phyloP scores from a whole-genome alignment of 1,140 invertebrate species.

The Brachionus paranguensis region DNA sequence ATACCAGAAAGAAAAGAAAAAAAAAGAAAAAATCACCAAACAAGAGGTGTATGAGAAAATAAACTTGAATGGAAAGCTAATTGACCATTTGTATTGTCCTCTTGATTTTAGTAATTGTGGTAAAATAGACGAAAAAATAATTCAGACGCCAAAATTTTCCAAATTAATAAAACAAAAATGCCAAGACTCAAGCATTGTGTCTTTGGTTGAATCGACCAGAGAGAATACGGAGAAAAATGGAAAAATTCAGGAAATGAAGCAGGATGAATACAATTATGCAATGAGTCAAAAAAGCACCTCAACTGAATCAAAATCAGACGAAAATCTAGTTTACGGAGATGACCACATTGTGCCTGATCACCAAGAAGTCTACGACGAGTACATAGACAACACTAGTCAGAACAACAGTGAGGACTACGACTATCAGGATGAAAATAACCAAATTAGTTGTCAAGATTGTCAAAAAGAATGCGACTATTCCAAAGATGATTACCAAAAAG shows the following conservation, averaged over 20 bases:
- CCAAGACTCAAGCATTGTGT: neutral
- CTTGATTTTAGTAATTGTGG: neutral
- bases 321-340: neutral
- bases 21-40: neutral
- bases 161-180: neutral
- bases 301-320: neutral
- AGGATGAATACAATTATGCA: conserved; percentile 35
- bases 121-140: neutral
- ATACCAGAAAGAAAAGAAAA: neutral
- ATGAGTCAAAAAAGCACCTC: conserved; percentile 24
- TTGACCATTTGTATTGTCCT: conserved; percentile 34
- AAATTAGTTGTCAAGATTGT: neutral
- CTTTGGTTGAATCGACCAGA: neutral
- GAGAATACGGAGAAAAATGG: neutral
- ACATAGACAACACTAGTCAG: conserved; percentile 25
- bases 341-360: neutral
- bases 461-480: neutral
- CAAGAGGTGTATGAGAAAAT: conserved; percentile 31
- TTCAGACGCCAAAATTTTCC: neutral
- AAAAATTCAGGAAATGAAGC: neutral
- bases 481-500: conserved; percentile 2
- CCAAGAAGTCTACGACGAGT: neutral
- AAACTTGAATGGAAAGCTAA: conserved; percentile 12
- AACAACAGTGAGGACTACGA: neutral
- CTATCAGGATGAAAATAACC: neutral